Conservation (phyloP, 1,140 invertebrate species). For the Caenorhabditis briggsae region DNA sequence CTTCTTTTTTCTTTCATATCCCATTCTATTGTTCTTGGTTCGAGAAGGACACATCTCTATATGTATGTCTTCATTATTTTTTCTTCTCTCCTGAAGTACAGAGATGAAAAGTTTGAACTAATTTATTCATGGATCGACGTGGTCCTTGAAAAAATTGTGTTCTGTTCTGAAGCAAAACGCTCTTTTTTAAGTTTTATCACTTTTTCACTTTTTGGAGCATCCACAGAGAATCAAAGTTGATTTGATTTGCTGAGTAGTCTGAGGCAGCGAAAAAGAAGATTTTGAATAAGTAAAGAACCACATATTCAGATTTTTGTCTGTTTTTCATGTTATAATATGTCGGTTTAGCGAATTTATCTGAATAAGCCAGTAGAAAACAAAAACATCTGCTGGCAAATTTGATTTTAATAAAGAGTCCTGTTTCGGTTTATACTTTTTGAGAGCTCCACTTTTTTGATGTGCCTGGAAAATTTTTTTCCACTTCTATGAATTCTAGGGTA, state of each 20-base stretch:
- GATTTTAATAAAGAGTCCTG: no score
- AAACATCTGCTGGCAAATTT: no score
- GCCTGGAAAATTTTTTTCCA: background rate
- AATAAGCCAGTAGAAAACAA: no score
- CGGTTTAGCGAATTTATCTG: background rate
- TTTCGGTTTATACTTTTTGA: no score
- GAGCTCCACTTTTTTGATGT: no score
- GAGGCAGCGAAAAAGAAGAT: background rate
- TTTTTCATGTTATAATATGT: background rate
- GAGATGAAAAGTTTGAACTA: background rate
- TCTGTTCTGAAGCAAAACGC: no score
- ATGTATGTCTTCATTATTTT: slow-evolving; percentile 40
- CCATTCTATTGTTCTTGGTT: slow-evolving; percentile 18
- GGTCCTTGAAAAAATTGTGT: background rate
- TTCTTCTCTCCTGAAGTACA: background rate
- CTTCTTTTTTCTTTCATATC: background rate
- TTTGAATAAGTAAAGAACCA: background rate
- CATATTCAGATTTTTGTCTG: no score
- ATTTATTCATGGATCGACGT: slow-evolving; percentile 20
- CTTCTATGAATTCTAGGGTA: background rate
- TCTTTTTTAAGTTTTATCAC: slow-evolving; percentile 14
- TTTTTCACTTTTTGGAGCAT: background rate
- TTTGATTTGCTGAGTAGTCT: slow-evolving; percentile 22
- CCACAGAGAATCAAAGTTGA: slow-evolving; percentile 3
- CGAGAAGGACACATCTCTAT: slow-evolving; percentile 16